These are phyloP conservation scores for Recurvirostra avosetta DNA, from an alignment of 2,113 vertebrate genomes.

Conservation along the genomic window DNA sequence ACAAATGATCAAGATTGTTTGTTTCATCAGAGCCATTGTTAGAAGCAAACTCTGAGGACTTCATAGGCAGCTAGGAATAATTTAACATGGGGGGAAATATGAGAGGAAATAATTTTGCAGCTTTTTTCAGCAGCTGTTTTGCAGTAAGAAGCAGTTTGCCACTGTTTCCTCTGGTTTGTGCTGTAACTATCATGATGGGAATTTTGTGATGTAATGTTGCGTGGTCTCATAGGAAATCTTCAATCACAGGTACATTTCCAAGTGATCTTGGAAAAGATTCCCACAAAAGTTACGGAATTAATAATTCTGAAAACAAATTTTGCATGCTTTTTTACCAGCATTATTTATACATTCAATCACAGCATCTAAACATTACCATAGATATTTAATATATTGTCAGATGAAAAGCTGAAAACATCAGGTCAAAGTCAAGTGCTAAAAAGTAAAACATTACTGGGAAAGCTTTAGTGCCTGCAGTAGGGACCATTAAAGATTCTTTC, in stretches of 20 bases:
- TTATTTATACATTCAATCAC: not conserved
- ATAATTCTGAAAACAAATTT: not conserved
- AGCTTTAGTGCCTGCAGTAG: not conserved
- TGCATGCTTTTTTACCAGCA: not conserved
- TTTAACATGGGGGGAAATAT: accelerated
- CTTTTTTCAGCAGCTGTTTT: not conserved
- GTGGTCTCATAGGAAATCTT: accelerated
- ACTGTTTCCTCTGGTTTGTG: not conserved
- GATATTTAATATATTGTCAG: not conserved
- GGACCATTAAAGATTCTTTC: not conserved
- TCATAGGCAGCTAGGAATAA: not conserved
- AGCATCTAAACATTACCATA: not conserved
- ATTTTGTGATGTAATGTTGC: not conserved
- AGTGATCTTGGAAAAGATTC: not conserved
- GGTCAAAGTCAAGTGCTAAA: not conserved
- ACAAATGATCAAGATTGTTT: not conserved
- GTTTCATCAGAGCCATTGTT: not conserved
- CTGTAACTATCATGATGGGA: not conserved
- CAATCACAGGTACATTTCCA: not conserved
- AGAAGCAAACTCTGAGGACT: not conserved
- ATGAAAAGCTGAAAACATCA: not conserved
- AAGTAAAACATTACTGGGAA: not conserved
- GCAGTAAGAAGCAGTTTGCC: not conserved
- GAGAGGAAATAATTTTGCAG: not conserved
- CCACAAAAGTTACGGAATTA: not conserved